Evolutionary conservation across 2,888 invertebrate genomes (phyloP).

Genomic region (Campoplex nolae): DNA sequence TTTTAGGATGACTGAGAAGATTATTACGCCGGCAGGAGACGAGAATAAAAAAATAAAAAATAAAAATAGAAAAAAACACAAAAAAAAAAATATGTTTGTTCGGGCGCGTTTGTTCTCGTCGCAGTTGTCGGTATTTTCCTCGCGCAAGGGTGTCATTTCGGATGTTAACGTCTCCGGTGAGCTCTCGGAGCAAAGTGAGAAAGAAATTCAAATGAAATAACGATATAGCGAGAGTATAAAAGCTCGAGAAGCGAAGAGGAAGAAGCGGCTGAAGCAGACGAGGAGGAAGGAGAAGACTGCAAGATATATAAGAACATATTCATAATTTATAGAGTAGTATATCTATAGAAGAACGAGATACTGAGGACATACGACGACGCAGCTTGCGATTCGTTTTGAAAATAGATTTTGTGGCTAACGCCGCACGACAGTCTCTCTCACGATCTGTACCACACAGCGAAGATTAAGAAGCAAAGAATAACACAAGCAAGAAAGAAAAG

Average conservation of each 20-base stretch:
- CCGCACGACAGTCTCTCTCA: conserved; percentile 50
- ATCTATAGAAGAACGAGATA: conserved; percentile 4
- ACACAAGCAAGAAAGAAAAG: not conserved
- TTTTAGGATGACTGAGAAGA: conserved; percentile 21
- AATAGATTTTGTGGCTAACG: conserved; percentile 74
- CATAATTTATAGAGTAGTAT: conserved; percentile 4
- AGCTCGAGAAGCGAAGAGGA: conserved; percentile 21
- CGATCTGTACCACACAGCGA: conserved; percentile 26
- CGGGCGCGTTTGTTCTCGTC: conserved; percentile 27
- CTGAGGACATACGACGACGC: conserved; percentile 45
- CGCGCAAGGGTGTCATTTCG: conserved; percentile 52
- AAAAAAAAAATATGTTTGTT: conserved; percentile 41
- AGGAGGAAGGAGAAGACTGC: conserved; percentile 9
- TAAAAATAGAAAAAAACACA: conserved; percentile 27
- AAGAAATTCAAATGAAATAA: conserved; percentile 24
- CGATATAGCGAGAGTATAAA: not conserved
- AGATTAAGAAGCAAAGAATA: conserved; percentile 25
- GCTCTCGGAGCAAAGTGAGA: conserved; percentile 18
- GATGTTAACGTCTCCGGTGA: conserved; percentile 36
- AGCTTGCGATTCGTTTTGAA: conserved; percentile 69
- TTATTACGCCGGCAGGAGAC: conserved; percentile 34
- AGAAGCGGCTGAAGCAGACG: not conserved
- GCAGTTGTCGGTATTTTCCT: conserved; percentile 18
- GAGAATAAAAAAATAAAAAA: not conserved
- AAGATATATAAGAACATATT: conserved; percentile 27